phyloP scores from a whole-genome alignment of 2,797 vertebrate species.

The Chaenodraco wilsoni region DNA sequence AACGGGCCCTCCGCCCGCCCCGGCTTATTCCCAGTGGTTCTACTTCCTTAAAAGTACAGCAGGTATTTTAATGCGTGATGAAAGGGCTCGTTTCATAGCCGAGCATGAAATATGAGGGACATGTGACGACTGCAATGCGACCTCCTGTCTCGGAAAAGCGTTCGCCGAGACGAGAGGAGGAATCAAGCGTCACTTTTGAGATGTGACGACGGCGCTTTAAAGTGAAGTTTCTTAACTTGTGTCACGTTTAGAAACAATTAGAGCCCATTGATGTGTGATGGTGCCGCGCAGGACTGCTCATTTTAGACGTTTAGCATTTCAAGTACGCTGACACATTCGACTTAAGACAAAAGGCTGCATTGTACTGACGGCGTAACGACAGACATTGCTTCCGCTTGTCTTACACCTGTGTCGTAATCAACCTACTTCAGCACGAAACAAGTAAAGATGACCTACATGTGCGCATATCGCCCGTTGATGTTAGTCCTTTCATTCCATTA shows the following conservation, averaged over 20 bases:
- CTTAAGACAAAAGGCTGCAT: conserved; percentile 53
- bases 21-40: conserved; percentile 80
- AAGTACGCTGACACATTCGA: conserved; percentile 64
- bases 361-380: conserved; percentile 54
- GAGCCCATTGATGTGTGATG: conserved; percentile 76
- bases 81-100: conserved; percentile 72
- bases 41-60: conserved; percentile 78
- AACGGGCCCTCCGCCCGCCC: conserved; percentile 65
- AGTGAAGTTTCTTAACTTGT: conserved; percentile 76
- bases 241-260: conserved; percentile 85
- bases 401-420: conserved; percentile 67
- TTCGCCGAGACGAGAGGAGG: conserved; percentile 50
- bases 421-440: conserved; percentile 57
- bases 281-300: conserved; percentile 61
- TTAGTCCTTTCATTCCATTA: conserved; percentile 69
- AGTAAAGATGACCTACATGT: conserved; percentile 69
- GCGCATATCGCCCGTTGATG: conserved; percentile 64
- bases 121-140: conserved; percentile 74
- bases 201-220: conserved; percentile 67
- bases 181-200: conserved; percentile 75
- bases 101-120: conserved; percentile 77
- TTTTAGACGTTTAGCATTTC: conserved; percentile 82
- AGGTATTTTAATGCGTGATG: conserved; percentile 82
- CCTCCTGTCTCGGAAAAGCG: conserved; percentile 63
- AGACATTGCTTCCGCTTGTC: conserved; percentile 71